These are phyloP conservation scores for Willowsia nigromaculata DNA, from an alignment of 2,888 invertebrate species.

Conservation along the genomic window DNA sequence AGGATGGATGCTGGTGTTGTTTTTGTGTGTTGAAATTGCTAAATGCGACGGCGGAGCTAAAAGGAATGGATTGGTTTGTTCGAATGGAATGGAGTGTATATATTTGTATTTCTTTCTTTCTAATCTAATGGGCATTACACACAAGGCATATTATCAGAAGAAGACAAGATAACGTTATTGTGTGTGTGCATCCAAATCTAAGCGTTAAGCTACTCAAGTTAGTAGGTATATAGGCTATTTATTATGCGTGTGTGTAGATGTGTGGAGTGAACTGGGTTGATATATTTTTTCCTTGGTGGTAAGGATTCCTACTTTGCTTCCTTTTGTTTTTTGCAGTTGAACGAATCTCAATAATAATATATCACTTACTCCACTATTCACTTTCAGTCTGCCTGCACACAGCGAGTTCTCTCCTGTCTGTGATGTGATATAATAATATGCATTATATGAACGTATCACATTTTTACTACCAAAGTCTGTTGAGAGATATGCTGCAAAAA, in stretches of 20 bases:
- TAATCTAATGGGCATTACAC: conserved; percentile 37
- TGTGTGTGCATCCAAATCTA: conserved; percentile 2
- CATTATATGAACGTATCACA: not conserved
- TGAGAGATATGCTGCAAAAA: conserved; percentile 41
- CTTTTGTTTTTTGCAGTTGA: conserved; percentile 36
- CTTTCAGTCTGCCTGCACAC: not conserved
- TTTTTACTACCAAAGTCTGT: conserved; percentile 16
- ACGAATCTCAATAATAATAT: conserved; percentile 55
- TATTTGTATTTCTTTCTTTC: conserved; percentile 14
- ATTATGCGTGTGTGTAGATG: conserved; percentile 47
- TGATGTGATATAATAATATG: not conserved
- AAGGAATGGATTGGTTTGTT: conserved; percentile 22
- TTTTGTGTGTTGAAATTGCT: conserved; percentile 39
- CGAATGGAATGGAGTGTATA: not conserved
- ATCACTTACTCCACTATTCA: conserved; percentile 29
- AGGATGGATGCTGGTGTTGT: conserved; percentile 5
- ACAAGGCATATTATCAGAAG: conserved; percentile 16
- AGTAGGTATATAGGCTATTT: conserved; percentile 30
- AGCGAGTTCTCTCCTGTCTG: not conserved
- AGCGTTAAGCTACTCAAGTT: not conserved
- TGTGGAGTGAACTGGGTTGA: conserved; percentile 1
- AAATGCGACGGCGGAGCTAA: conserved; percentile 17
- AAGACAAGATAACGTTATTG: not conserved
- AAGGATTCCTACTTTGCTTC: conserved; percentile 24
- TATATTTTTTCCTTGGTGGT: not conserved